These are phyloP conservation scores for Pelecanoides urinatrix DNA, from an alignment of 2,113 vertebrate species.

Conservation along the genomic window DNA sequence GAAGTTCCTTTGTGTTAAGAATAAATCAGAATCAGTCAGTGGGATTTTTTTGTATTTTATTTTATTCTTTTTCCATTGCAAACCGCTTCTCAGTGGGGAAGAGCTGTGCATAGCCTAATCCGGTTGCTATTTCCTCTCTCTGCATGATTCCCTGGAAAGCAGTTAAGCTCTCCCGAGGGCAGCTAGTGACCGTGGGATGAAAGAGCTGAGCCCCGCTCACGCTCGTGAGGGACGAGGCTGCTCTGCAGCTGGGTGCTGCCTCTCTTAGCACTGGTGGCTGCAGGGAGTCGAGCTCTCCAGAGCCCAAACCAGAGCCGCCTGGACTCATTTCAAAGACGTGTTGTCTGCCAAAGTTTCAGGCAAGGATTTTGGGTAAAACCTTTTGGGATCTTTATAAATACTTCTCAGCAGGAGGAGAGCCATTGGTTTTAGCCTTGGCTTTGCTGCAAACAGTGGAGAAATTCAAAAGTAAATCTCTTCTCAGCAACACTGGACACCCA, in stretches of 20 bases:
- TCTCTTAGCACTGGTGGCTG: fast-evolving
- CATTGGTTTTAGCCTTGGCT: background rate
- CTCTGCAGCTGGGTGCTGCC: background rate
- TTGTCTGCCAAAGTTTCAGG: background rate
- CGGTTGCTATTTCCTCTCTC: background rate
- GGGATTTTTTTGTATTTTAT: background rate
- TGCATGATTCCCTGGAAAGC: background rate
- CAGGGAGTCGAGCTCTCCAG: background rate
- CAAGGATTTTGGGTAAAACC: background rate
- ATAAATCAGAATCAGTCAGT: background rate
- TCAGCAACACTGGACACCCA: background rate
- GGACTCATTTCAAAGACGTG: background rate
- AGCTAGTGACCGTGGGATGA: background rate
- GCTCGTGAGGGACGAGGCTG: fast-evolving
- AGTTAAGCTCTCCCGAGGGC: background rate
- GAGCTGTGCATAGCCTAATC: background rate
- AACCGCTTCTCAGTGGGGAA: background rate
- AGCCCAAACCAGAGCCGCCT: background rate
- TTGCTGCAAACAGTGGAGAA: background rate
- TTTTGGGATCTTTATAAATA: background rate
- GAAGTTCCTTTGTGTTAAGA: background rate
- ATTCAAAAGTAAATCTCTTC: background rate
- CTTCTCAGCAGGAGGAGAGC: background rate
- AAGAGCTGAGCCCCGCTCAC: background rate
- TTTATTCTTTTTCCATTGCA: background rate